These are phyloP conservation scores for Sinocyclocheilus anophthalmus DNA, from an alignment of 2,113 vertebrate species.

Conservation along the genomic window DNA sequence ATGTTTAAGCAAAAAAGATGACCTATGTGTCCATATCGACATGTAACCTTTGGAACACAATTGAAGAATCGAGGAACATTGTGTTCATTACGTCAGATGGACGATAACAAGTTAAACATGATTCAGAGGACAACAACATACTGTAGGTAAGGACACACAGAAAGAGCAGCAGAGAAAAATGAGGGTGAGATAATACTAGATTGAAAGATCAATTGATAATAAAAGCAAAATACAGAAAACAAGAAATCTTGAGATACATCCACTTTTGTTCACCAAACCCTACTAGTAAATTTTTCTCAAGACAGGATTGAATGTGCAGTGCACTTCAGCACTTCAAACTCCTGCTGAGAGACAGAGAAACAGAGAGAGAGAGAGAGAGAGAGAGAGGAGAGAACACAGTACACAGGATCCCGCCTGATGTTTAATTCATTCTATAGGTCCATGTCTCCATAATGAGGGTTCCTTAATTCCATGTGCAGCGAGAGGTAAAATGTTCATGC, in stretches of 20 bases:
- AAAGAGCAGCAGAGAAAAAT: background rate
- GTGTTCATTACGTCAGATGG: background rate
- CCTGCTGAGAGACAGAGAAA: constrained; percentile 14
- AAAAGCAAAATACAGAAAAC: background rate
- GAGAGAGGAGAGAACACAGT: constrained; percentile 15
- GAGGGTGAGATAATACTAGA: background rate
- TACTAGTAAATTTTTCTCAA: background rate
- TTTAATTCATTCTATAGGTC: constrained; percentile 27
- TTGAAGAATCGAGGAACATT: background rate
- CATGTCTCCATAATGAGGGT: background rate
- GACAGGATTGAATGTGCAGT: background rate
- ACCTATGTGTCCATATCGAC: too few species aligned
- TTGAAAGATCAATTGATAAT: constrained; percentile 2
- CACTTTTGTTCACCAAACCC: background rate
- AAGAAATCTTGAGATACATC: background rate
- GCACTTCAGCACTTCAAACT: background rate
- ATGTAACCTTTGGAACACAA: too few species aligned
- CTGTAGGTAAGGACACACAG: background rate
- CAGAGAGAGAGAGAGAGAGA: constrained; percentile 35
- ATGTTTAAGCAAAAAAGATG: too few species aligned
- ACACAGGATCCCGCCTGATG: background rate
- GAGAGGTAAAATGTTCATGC: constrained; percentile 9
- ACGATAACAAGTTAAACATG: background rate
- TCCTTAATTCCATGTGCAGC: background rate
- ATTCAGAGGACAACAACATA: background rate